Evolutionary conservation across 2,797 vertebrate genomes (phyloP).

Genomic region (Myotis pilosus): DNA sequence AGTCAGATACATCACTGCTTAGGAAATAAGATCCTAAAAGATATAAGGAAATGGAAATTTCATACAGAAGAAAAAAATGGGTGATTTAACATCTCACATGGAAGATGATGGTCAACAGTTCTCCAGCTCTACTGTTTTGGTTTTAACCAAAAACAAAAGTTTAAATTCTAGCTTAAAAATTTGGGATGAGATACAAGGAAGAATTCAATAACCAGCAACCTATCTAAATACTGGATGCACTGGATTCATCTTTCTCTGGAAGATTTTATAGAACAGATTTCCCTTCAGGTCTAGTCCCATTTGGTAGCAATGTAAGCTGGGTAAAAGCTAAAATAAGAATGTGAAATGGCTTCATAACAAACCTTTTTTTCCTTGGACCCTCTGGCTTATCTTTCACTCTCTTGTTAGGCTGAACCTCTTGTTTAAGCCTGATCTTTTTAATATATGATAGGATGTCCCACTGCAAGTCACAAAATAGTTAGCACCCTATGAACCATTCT

Average conservation of each 20-base stretch:
- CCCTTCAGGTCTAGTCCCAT: not conserved
- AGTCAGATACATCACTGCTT: not conserved
- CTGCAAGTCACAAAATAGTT: not conserved
- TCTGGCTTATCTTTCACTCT: not conserved
- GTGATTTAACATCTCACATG: not conserved
- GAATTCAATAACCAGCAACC: not conserved
- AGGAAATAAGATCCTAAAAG: conserved; percentile 34
- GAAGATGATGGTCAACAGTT: conserved; percentile 1
- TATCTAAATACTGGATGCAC: not conserved
- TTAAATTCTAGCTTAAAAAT: not conserved
- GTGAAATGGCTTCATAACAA: conserved; percentile 16
- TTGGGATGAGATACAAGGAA: not conserved
- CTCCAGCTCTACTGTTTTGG: not conserved
- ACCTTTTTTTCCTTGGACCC: not conserved
- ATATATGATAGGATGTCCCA: not conserved
- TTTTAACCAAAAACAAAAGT: not conserved
- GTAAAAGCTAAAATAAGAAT: conserved; percentile 25
- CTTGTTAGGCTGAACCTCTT: not conserved
- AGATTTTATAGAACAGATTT: not conserved
- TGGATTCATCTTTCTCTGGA: not conserved
- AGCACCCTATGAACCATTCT: not conserved
- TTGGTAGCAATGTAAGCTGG: not conserved
- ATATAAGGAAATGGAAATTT: not conserved
- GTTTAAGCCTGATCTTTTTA: not conserved
- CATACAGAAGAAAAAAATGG: not conserved